phyloP scores from a whole-genome alignment of 2,797 vertebrate species.

The Neosilurus hyrtlii region DNA sequence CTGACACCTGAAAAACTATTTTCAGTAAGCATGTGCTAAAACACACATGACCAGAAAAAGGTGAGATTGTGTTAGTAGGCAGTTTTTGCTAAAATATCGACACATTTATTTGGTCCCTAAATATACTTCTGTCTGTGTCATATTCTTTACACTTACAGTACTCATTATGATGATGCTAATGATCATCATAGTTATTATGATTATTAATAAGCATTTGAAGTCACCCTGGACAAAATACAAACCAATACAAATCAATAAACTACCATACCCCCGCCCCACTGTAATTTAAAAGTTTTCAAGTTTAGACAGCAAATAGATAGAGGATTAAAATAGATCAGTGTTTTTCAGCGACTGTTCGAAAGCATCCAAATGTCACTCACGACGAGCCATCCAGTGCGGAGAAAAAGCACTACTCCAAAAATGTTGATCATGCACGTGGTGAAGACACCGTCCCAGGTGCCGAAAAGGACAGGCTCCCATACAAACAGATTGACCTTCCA shows the following conservation, averaged over 20 bases:
- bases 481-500: conserved; percentile 93
- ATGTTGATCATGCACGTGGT: conserved; percentile 99
- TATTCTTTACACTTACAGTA: neutral
- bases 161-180: neutral
- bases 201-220: too few relatives aligned
- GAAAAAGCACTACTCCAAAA: conserved; percentile 95
- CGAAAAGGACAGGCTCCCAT: conserved; percentile 95
- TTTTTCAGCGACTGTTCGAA: neutral
- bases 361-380: conserved; percentile 71
- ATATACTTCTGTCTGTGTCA: neutral
- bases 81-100: neutral
- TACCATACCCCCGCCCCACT: neutral
- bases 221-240: neutral
- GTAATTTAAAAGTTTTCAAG: neutral
- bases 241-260: neutral
- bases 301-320: neutral
- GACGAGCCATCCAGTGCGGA: conserved; percentile 95
- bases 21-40: neutral
- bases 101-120: neutral
- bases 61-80: too few relatives aligned
- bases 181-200: too few relatives aligned
- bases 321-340: neutral
- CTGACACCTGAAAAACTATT: neutral
- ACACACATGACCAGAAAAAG: neutral
- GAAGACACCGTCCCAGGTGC: conserved; percentile 97